Base-by-base conservation (phyloP, 1,140 invertebrate genomes). In the Nebria ingens region DNA sequence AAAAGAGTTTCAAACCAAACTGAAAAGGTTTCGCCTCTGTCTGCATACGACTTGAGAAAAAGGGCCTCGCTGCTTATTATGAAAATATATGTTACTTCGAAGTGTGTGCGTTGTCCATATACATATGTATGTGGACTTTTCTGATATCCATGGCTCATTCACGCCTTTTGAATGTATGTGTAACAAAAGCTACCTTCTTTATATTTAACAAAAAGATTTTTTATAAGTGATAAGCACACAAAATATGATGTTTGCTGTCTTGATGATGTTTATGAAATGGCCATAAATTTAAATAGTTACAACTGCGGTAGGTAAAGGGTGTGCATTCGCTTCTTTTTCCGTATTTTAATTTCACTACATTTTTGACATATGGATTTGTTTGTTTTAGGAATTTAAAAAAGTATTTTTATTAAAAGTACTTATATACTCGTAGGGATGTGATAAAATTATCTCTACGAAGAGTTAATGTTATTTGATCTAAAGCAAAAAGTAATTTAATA, bases 131-230 rank as follows among this genome's bases (percentile, higher is more conserved):
- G n/a, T n/a, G n/a, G n/a, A n/a, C n/a, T n/a, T n/a, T n/a, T n/a
- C n/a, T n/a, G n/a, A n/a, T n/a, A n/a, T n/a, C n/a, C n/a, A n/a
- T n/a, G n/a, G n/a, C n/a, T n/a, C n/a, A n/a, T n/a, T n/a, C n/a
- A n/a, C n/a, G n/a, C n/a, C n/a, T n/a, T n/a, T n/a, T n/a, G n/a
- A n/a, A n/a, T n/a, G n/a, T n/a, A n/a, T 45, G 40, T 45, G 40
- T 17, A 17, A 45, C 40, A 45, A 45, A 12, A 45, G 40, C 15
- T 11, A 17, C 3, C 40, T 45, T 17, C 40, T 45, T 45, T 17
- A 45, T 17, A 45, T 17, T 17, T n/a, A 34, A 45, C 40, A 45
- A 45, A 45, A 17, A 45, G 40, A 45, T 45, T 45, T 45, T 45
- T 45, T 6, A 12, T n/a, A 34, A 12, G 17, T 17, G 40, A 45